These are phyloP conservation scores for Anoplopoma fimbria DNA, from an alignment of 2,113 vertebrate species.

Conservation along the genomic window DNA sequence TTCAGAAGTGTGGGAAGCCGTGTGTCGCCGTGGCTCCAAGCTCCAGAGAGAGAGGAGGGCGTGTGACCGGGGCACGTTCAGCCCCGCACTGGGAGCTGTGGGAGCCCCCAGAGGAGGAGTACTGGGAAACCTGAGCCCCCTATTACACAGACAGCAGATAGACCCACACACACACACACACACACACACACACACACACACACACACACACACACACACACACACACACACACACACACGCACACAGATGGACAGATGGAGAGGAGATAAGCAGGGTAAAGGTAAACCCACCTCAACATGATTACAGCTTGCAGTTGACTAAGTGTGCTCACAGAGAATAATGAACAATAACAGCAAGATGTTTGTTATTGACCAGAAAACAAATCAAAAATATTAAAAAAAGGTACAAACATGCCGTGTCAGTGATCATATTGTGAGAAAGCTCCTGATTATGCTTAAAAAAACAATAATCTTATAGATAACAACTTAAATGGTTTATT, in stretches of 20 bases:
- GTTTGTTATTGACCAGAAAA: neutral
- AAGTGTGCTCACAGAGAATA: neutral
- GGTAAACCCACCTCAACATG: slow-evolving; percentile 44
- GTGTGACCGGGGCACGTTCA: slow-evolving; percentile 71
- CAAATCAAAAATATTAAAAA: neutral
- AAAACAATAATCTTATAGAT: neutral
- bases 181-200: too few species aligned
- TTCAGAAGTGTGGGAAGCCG: slow-evolving; percentile 83
- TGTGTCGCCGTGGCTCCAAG: slow-evolving; percentile 80
- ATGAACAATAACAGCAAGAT: neutral
- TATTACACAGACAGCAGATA: slow-evolving; percentile 28
- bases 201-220: too few species aligned
- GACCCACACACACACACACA: neutral
- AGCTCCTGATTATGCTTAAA: neutral
- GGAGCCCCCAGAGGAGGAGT: slow-evolving; percentile 42
- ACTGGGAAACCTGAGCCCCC: slow-evolving; percentile 55
- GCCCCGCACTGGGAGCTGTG: slow-evolving; percentile 54
- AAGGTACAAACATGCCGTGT: neutral
- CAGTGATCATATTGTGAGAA: neutral
- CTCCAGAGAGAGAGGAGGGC: slow-evolving; percentile 67
- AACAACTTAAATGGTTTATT: neutral
- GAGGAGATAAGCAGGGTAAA: slow-evolving; percentile 42
- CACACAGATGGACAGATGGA: slow-evolving; percentile 60
- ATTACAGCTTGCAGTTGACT: neutral
- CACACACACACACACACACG: too few species aligned